Evolutionary conservation across 1,140 invertebrate species (phyloP), one percentile per base, ranked within the genome.

Genomic region (Chymomyza costata): DNA sequence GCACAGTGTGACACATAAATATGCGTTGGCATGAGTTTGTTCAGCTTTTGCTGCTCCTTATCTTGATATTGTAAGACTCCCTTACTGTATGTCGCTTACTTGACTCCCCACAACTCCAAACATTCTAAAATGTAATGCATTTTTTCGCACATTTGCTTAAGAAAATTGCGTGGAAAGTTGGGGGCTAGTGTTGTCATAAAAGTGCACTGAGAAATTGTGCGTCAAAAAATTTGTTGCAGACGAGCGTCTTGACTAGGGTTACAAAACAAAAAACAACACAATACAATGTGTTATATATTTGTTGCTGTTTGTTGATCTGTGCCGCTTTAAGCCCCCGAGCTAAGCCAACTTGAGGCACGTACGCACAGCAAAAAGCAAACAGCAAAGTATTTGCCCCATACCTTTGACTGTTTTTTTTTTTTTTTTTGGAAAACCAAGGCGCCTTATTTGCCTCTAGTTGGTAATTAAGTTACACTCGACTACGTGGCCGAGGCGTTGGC

Each of bases 111-210:
- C 65, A 68, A 64, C 70, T 61, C 51, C 41, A 50, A 66, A 48
- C 48, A 78, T 78, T 78, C 65, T 52, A 38, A 68, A 69, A 70
- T 53, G 57, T 55, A 64, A 57, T 78, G 71, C 71, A 70, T 66
- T 78, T 74, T 66, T 58, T 69, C 61, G 55, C 65, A 58, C 70
- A 74, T 74, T 76, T 70, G 44, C 39, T 48, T 46, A 65, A 70
- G 66, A 66, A 76, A 65, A 65, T n/a, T n/a, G n/a, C 19, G 43
- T 48, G 43, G 37, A 34, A 31, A 56, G 39, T 40, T 37, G 32
- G 30, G 32, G 57, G 51, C 48, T 46, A 50, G 45, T 11, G n/a
- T n/a, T n/a, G 41, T 46, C 43, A 66, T 59, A 66, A 66, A 66
- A 62, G 55, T 73, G 59, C 65, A 74, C 40, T 57, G 47, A 13